Percentiles rank a stretch among this genome's conserved stretches.
These are phyloP conservation scores for Drosophila malerkotliana DNA, from an alignment of 1,140 invertebrate species.

Conservation along the genomic window DNA sequence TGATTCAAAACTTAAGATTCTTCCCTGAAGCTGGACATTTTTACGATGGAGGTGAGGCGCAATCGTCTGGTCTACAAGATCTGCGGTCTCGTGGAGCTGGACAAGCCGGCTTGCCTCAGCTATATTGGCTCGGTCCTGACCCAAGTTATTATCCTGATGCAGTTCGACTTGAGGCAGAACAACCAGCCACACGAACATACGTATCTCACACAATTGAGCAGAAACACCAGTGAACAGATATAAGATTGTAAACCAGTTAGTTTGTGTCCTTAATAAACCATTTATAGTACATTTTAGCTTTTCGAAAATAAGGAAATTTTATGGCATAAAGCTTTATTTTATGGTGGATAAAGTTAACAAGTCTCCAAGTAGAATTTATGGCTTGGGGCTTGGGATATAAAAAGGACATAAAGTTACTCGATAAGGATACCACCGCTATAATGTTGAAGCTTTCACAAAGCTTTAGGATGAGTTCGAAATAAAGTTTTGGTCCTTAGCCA, in stretches of 20 bases:
- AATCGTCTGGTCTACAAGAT: conserved; percentile 53
- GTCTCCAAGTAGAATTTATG: conserved; percentile 1
- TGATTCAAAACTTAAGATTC: not conserved
- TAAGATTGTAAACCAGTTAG: no score
- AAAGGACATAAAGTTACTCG: not conserved
- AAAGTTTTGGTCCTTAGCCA: conserved; percentile 4
- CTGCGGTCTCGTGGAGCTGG: conserved; percentile 38
- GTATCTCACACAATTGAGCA: not conserved
- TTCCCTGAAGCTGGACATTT: conserved; percentile 45
- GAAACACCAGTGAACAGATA: not conserved
- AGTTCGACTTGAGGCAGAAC: conserved; percentile 52
- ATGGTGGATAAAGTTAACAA: conserved; percentile 1
- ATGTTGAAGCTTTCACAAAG: not conserved
- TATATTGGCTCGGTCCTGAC: conserved; percentile 47
- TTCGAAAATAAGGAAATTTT: not conserved
- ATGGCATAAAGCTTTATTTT: not conserved
- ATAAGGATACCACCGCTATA: no score
- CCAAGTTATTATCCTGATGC: conserved; percentile 64
- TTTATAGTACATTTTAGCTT: not conserved
- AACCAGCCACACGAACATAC: not conserved
- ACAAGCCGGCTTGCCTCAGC: conserved; percentile 46
- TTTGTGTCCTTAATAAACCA: not conserved
- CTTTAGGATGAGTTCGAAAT: not conserved
- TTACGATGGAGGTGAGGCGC: conserved; percentile 23
- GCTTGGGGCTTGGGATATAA: not conserved